Base-by-base conservation (phyloP, 1,140 invertebrate species). In the Panulirus ornatus region DNA sequence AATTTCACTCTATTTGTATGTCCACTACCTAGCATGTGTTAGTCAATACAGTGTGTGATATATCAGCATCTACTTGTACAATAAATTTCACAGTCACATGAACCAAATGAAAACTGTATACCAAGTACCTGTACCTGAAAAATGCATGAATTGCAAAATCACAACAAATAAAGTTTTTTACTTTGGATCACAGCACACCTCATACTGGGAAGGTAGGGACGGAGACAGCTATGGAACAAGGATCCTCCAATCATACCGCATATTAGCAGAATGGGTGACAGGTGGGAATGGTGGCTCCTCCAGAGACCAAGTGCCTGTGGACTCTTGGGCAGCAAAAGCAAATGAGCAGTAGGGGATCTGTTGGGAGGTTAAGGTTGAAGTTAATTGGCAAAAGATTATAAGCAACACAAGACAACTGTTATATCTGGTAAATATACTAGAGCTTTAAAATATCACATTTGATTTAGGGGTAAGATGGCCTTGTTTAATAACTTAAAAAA, bases 211-310 rank as follows among this genome's bases (percentile, higher is more conserved):
- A 30, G 87, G 27, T 42, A 51, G 40, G 87, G 66, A 82, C 40
- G 58, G 78, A 75, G 42, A 75, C 54, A 71, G 73, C 81, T 88
- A 91, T 30, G 78, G 66, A 63, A 93, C 91, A 38, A 96, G 93
- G 73, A 96, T 94, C 92, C 95, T 97, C 96, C 97, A 98, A 93
- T 98, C 96, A 93, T 97, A 98, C 73, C 96, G 94, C 90, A 96
- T 96, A 93, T 97, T 98, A 93, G 96, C 96, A 22, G 96, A 96
- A 94, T 98, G 97, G 27, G 97, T 97, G 16, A 97, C 94, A 0
- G 97, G 96, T 30, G 97, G 96, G 93, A 96, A 96, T 0, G 97
- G 97, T 3, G 97, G 96, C 84, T 96, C 95, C 27, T 95, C 94
- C 22, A 98, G 93, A 91, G 96, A 94, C 96, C 97, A 98, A 16